Evolutionary conservation across 2,797 vertebrate genomes (phyloP).

Genomic region (Rhinogobio ventralis): DNA sequence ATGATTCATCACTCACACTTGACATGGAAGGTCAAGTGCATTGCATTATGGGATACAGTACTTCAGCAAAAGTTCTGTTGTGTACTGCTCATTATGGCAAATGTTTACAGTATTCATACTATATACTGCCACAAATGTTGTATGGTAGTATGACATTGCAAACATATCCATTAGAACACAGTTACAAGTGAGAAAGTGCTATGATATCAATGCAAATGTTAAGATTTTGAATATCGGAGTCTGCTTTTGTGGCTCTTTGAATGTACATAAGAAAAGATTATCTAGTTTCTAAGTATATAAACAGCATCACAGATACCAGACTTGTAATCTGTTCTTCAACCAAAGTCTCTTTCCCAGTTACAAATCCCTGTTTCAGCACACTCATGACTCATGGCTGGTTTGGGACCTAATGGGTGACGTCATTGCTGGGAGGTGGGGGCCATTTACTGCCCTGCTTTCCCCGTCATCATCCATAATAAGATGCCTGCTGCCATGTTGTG

Average conservation of each 20-base stretch:
- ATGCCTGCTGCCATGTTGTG: background rate
- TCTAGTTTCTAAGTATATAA: conserved; percentile 11
- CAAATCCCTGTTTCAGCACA: conserved; percentile 11
- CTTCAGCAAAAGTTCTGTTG: background rate
- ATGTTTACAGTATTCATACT: background rate
- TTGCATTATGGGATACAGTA: background rate
- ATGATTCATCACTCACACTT: conserved; percentile 13
- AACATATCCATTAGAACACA: background rate
- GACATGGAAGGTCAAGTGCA: conserved; percentile 16
- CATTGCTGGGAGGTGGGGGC: background rate
- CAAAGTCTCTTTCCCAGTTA: background rate
- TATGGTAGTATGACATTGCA: background rate
- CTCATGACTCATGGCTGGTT: background rate
- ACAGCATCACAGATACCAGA: background rate
- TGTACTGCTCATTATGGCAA: conserved; percentile 1
- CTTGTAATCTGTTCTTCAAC: background rate
- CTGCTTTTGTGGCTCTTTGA: background rate
- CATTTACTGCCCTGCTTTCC: background rate
- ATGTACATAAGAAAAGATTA: conserved; percentile 7
- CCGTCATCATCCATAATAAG: background rate
- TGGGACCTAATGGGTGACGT: background rate
- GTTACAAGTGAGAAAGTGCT: background rate
- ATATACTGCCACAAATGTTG: background rate
- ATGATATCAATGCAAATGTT: background rate
- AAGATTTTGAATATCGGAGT: background rate